phyloP scores from a whole-genome alignment of 1,140 invertebrate genomes.

The Hermatobates lingyangjiaoensis region DNA sequence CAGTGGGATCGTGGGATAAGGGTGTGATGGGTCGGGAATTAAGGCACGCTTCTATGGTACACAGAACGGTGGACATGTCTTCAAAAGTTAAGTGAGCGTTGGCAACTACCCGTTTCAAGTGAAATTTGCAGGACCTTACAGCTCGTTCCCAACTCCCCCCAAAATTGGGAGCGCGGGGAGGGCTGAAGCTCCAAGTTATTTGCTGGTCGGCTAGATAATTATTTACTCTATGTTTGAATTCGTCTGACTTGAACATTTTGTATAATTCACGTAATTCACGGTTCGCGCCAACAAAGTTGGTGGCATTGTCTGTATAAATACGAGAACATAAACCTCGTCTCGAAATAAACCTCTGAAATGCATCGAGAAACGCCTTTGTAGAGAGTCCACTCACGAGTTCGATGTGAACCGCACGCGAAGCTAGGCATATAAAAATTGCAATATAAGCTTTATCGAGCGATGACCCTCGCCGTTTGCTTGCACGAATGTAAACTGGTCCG shows the following conservation, averaged over 20 bases:
- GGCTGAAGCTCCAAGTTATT: background rate
- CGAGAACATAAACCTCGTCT: conserved; percentile 21
- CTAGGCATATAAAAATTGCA: conserved; percentile 18
- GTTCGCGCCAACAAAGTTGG: conserved; percentile 22
- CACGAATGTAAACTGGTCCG: conserved; percentile 11
- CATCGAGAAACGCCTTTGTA: conserved; percentile 23
- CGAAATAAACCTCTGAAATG: conserved; percentile 23
- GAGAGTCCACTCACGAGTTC: conserved; percentile 20
- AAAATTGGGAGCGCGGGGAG: conserved; percentile 7
- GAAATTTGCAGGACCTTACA: background rate
- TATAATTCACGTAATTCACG: conserved; percentile 14
- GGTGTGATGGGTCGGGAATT: conserved; percentile 18
- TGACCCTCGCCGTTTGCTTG: background rate
- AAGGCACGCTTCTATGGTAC: conserved; percentile 18
- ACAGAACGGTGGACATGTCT: conserved; percentile 18
- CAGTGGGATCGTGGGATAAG: background rate
- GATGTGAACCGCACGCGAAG: conserved; percentile 18
- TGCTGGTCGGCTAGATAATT: background rate
- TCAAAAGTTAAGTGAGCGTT: conserved; percentile 14
- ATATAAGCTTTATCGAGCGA: conserved; percentile 7
- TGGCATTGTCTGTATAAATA: conserved; percentile 24
- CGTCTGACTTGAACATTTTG: conserved; percentile 8
- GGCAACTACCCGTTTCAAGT: background rate
- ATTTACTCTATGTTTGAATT: background rate
- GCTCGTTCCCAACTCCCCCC: background rate